Conservation (phyloP, 2,113 vertebrate species). For the Scatophagus argus region DNA sequence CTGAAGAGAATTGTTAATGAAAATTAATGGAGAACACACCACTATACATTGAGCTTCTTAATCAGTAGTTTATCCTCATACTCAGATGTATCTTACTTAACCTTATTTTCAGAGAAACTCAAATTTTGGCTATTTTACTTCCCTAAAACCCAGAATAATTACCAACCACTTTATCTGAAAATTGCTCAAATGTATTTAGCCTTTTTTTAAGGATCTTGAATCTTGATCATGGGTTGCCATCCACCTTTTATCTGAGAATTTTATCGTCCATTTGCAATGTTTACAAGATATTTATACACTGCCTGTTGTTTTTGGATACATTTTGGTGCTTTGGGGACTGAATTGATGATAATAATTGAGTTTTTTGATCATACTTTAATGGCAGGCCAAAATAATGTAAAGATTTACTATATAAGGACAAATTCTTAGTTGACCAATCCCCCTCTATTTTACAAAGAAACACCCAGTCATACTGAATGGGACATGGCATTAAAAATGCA, state of each 20-base stretch:
- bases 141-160: conserved; percentile 5
- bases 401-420: conserved; percentile 2
- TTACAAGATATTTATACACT: conserved; percentile 71
- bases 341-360: conserved; percentile 13
- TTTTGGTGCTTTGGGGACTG: conserved; percentile 55
- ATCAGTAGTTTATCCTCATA: conserved; percentile 15
- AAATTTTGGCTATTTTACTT: conserved; percentile 8
- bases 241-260: conserved; percentile 40
- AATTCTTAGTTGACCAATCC: conserved; percentile 11
- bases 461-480: conserved; percentile 10
- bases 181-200: conserved; percentile 13
- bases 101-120: not conserved
- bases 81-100: conserved; percentile 8
- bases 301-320: conserved; percentile 55
- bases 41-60: conserved; percentile 21
- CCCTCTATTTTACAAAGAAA: conserved; percentile 7
- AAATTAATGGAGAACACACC: conserved; percentile 32
- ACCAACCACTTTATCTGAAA: conserved; percentile 21
- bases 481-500: conserved; percentile 25
- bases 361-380: conserved; percentile 28
- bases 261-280: conserved; percentile 51
- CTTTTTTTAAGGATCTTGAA: not conserved
- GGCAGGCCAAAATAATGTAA: conserved; percentile 16
- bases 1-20: conserved; percentile 34
- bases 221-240: conserved; percentile 23